These are phyloP conservation scores for Tachysurus vachellii DNA, from an alignment of 2,113 vertebrate species.

Conservation along the genomic window DNA sequence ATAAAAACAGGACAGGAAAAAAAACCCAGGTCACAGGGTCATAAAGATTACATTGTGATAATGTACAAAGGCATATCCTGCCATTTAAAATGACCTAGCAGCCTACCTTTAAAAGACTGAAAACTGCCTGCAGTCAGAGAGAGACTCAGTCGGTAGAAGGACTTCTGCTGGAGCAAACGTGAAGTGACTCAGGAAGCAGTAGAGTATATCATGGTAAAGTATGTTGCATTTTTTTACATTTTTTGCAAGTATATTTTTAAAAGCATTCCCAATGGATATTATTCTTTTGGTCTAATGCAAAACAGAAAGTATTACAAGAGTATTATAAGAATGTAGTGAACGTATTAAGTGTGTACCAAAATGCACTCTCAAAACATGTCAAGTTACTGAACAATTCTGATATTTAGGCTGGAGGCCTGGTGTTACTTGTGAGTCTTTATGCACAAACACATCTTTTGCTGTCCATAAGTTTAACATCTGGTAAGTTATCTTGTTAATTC, in stretches of 20 bases:
- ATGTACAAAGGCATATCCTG: conserved; percentile 60
- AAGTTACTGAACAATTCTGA: conserved; percentile 4
- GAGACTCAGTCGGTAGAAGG: not conserved
- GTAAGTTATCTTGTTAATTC: conserved; percentile 8
- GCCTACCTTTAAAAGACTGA: not conserved
- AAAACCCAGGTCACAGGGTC: not conserved
- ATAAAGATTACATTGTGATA: conserved; percentile 14
- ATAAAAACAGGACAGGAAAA: not conserved
- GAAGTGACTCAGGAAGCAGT: not conserved
- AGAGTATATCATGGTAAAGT: not conserved
- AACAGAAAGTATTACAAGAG: not conserved
- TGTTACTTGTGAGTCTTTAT: not conserved
- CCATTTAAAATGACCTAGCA: conserved; percentile 56
- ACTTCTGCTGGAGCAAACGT: not conserved
- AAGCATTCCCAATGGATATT: not conserved
- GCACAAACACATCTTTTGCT: conserved; percentile 27
- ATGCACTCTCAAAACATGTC: not conserved
- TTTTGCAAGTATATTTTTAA: not conserved
- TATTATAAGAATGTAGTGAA: too few relatives aligned
- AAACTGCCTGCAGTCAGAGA: not conserved
- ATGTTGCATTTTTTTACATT: not conserved
- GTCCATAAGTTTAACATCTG: conserved; percentile 8
- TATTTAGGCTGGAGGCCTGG: conserved; percentile 17
- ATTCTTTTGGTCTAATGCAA: not conserved
- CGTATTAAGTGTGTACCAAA: conserved; percentile 1